Conservation (phyloP, 2,113 vertebrate genomes). For the Dunckerocampus dactyliophorus region DNA sequence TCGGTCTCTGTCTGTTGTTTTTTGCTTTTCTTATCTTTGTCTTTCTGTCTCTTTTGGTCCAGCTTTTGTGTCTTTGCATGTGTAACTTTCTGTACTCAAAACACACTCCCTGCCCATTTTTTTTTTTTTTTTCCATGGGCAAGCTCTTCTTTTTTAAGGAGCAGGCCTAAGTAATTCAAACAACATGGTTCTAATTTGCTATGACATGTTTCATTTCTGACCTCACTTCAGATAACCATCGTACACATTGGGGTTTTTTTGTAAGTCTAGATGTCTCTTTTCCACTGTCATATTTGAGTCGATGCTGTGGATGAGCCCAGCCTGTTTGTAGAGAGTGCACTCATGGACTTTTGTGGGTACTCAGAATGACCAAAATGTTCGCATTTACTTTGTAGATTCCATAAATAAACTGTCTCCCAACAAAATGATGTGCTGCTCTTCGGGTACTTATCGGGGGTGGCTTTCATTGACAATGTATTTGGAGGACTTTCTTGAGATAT, state of each 20-base stretch:
- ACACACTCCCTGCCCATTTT: conserved; percentile 34
- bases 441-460: conserved; percentile 29
- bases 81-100: conserved; percentile 26
- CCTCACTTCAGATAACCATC: conserved; percentile 77
- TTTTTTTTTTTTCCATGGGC: conserved; percentile 16
- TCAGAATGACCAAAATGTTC: conserved; percentile 56
- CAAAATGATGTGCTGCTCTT: conserved; percentile 18
- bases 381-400: conserved; percentile 47
- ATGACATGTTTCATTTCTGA: conserved; percentile 81
- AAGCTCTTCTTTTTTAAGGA: conserved; percentile 54
- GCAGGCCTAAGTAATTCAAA: conserved; percentile 73
- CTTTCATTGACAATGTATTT: conserved; percentile 23
- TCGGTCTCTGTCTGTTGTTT: conserved; percentile 56
- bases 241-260: conserved; percentile 39
- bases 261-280: conserved; percentile 33
- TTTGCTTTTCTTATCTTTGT: conserved; percentile 51
- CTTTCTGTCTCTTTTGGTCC: conserved; percentile 43
- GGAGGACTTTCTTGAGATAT: conserved; percentile 7
- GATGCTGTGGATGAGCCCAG: conserved; percentile 45
- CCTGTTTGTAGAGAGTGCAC: conserved; percentile 33
- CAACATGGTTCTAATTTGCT: conserved; percentile 79
- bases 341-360: conserved; percentile 46
- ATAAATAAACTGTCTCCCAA: conserved; percentile 46
- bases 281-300: conserved; percentile 34
- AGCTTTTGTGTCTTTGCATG: conserved; percentile 21